A percentile compares a stretch with the other conserved stretches of the same genome.
phyloP scores from a whole-genome alignment of 2,797 vertebrate genomes.

The Pristis pectinata region DNA sequence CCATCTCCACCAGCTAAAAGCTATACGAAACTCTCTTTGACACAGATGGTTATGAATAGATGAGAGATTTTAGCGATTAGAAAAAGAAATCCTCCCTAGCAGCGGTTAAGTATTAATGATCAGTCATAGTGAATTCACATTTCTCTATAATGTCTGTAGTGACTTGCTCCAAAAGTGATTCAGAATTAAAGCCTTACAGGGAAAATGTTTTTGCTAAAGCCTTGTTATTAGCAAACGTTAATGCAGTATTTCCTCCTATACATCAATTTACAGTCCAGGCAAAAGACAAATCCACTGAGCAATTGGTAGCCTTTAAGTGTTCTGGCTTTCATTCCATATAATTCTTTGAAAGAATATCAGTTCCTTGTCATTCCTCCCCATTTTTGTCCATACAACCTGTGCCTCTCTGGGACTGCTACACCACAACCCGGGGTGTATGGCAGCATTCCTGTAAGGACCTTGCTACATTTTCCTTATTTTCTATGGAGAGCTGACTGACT shows the following conservation, averaged over 20 bases:
- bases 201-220: not conserved
- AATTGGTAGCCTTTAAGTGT: not conserved
- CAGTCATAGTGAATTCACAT: slow-evolving; percentile 47
- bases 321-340: not conserved
- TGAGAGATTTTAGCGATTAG: slow-evolving; percentile 56
- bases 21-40: slow-evolving; percentile 55
- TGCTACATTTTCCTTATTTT: not conserved
- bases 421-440: no score
- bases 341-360: not conserved
- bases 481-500: not conserved
- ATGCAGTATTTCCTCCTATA: not conserved
- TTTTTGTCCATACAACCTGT: not conserved
- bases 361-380: no score
- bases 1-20: slow-evolving; percentile 41
- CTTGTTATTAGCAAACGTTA: not conserved
- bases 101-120: slow-evolving; percentile 54
- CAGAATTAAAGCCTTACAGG: not conserved
- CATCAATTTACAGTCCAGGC: not conserved
- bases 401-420: not conserved
- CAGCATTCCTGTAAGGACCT: not conserved
- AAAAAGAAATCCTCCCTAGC: slow-evolving; percentile 55
- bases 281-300: no score
- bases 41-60: slow-evolving; percentile 58
- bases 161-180: not conserved
- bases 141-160: slow-evolving; percentile 42